phyloP scores from a whole-genome alignment of 2,888 invertebrate genomes.

The Amaurobius ferox region DNA sequence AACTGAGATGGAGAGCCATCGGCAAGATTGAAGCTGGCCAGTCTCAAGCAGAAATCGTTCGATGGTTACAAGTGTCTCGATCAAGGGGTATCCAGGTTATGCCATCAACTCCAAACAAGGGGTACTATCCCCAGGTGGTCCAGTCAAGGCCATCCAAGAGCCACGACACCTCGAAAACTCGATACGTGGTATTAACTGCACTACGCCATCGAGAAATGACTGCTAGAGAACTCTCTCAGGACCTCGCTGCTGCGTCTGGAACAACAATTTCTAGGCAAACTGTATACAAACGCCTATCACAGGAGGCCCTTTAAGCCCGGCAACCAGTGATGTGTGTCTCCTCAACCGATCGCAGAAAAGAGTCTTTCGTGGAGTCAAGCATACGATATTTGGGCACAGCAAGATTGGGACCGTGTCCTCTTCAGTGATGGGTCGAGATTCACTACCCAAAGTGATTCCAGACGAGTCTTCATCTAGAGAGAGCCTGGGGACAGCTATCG shows the following conservation, averaged over 20 bases:
- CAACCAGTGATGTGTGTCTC: no score
- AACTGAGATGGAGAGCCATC: background rate
- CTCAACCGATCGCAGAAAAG: no score
- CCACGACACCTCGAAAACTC: background rate
- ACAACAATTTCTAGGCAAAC: no score
- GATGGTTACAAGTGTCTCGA: background rate
- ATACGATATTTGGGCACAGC: no score
- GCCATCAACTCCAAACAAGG: background rate
- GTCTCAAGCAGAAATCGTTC: slow-evolving; percentile 16
- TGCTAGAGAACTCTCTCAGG: background rate
- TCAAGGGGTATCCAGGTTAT: background rate
- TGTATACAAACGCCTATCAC: slow-evolving; percentile 15
- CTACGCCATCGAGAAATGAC: background rate
- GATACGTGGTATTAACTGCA: background rate
- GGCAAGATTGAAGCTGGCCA: background rate
- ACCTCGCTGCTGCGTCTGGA: slow-evolving; percentile 6
- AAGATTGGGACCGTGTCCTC: no score
- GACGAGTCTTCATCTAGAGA: no score
- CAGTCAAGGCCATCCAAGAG: slow-evolving; percentile 6
- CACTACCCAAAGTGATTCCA: no score
- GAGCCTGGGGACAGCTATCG: no score
- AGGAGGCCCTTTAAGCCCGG: background rate
- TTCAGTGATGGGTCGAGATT: no score
- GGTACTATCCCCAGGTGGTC: background rate
- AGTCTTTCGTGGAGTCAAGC: no score